Conservation (phyloP, 23 tunicate genomes). For the Ascidia mentula region DNA sequence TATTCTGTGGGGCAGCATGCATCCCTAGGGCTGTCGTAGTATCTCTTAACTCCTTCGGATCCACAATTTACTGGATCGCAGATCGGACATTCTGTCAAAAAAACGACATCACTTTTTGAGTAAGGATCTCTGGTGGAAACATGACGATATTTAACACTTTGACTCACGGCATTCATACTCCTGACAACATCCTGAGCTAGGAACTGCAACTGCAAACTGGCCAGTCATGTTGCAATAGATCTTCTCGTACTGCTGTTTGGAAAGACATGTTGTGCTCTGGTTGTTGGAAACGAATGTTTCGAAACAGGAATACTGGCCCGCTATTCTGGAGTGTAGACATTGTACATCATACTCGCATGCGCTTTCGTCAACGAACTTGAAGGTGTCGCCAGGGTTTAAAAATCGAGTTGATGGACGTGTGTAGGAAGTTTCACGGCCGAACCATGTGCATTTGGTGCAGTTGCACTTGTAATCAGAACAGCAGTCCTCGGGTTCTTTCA, state of each 20-base stretch:
- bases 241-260: neutral
- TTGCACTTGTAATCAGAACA: neutral
- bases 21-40: neutral
- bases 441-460: neutral
- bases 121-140: too few relatives aligned
- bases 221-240: neutral
- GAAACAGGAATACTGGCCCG: neutral
- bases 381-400: neutral
- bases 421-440: neutral
- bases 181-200: neutral
- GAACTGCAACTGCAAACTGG: neutral
- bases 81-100: neutral
- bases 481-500: neutral
- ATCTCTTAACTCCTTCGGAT: neutral
- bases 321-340: neutral
- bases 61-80: neutral
- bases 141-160: neutral
- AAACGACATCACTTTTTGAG: too few relatives aligned
- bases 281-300: neutral
- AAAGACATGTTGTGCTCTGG: neutral
- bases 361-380: neutral
- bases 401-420: too few relatives aligned
- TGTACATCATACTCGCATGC: neutral
- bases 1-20: neutral
- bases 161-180: neutral